These are phyloP conservation scores for Euwallacea fornicatus DNA, from an alignment of 1,140 invertebrate species.

Conservation along the genomic window DNA sequence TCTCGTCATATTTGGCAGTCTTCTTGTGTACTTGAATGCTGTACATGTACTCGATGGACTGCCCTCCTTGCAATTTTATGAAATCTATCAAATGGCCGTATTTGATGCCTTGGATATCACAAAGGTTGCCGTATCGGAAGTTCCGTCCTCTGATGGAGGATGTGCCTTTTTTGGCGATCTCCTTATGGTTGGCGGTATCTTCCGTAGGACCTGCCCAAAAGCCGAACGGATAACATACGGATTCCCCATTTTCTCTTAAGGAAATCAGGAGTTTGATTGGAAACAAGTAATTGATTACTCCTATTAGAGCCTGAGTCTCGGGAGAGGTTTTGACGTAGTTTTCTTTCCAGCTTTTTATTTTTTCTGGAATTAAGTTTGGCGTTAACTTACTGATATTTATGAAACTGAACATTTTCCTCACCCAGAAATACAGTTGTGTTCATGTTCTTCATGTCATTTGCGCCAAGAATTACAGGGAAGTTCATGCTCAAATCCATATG, in stretches of 20 bases:
- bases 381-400: background rate
- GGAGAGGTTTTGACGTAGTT: conserved; percentile 24
- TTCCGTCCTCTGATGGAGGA: conserved; percentile 14
- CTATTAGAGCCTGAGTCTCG: conserved; percentile 25
- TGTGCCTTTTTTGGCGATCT: conserved; percentile 32
- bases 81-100: conserved; percentile 38
- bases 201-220: conserved; percentile 15
- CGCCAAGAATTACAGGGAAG: conserved; percentile 35
- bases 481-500: conserved; percentile 31
- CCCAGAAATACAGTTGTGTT: conserved; percentile 31
- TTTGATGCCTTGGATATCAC: conserved; percentile 29
- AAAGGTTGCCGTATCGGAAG: conserved; percentile 30
- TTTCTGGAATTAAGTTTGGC: conserved; percentile 22
- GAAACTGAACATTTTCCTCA: background rate
- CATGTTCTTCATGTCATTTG: conserved; percentile 21
- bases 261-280: conserved; percentile 37
- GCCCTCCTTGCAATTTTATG: conserved; percentile 24
- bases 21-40: conserved; percentile 30
- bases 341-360: conserved; percentile 39
- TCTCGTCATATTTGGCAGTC: conserved; percentile 16
- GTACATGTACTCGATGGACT: conserved; percentile 32
- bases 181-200: conserved; percentile 23
- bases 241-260: conserved; percentile 34
- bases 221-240: conserved; percentile 37
- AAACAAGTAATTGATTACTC: conserved; percentile 22